Evolutionary conservation across 2,113 vertebrate species (phyloP), one percentile per base, ranked within the genome.

Genomic region (Oceanodroma tethys): DNA sequence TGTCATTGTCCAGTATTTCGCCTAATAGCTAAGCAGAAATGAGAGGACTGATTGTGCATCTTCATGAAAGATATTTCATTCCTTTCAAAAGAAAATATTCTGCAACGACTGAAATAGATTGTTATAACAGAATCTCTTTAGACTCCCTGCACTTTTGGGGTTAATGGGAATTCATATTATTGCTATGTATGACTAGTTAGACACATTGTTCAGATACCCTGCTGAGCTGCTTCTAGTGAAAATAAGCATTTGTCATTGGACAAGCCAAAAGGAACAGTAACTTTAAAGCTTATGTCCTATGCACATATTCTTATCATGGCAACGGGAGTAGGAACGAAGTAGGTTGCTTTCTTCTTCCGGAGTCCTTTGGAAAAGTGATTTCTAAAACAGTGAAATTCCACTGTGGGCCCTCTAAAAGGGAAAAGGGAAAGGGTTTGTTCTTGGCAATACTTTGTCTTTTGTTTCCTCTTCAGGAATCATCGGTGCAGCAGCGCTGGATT

Each of bases 401-500:
- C 29, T 15, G 36, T 56, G 36, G 62, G 55, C 32, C 27, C 45
- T 80, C 62, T 80, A 21, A 75, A 89, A 93, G 23, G 16, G 32
- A 60, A 92, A 52, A 72, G 36, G 29, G 65, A 86, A 75, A 79
- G 12, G 59, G 43, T 92, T 89, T 75, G 66, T 71, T 95, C 60
- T 60, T 82, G 32, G 42, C 62, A 73, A 50, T 48, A 72, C 27
- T 50, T 87, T 70, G 53, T 79, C 59, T 88, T 85, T 92, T 93
- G 40, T 84, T 92, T 88, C 67, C 38, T 47, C 38, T 83, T 90
- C 67, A 98, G 98, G 98, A 95, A 98, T 99, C 72, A 98, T 98
- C 2, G 95, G 98, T 88, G 98, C 98, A 81, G 98, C 98, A 87
- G 98, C 98, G 53, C 97, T 98, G 96, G 98, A 98, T 90, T 98